Percentiles rank a stretch among this genome's conserved stretches.
These are phyloP conservation scores for Falcunculus frontatus DNA, from an alignment of 2,113 vertebrate species.

Conservation along the genomic window DNA sequence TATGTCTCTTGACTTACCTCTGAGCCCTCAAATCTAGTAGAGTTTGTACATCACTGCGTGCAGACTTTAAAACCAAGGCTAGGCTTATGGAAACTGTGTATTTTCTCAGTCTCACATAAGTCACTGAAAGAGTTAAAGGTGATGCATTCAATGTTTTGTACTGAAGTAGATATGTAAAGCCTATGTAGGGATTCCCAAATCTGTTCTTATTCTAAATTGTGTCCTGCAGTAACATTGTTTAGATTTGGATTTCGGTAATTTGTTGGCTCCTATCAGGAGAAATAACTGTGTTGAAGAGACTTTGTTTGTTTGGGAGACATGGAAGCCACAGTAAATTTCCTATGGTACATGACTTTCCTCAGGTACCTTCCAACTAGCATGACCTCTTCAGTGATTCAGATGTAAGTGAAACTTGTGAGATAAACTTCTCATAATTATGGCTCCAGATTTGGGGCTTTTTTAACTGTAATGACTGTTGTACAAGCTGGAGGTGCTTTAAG, in stretches of 20 bases:
- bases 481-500: not conserved
- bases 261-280: not conserved
- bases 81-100: not conserved
- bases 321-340: not conserved
- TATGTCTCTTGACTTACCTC: not conserved
- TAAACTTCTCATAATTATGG: not conserved
- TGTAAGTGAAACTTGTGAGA: not conserved
- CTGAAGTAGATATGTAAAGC: not conserved
- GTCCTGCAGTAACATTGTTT: not conserved
- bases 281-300: not conserved
- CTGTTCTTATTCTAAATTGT: not conserved
- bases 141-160: not conserved
- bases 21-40: not conserved
- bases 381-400: not conserved
- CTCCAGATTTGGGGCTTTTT: not conserved
- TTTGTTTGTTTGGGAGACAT: not conserved
- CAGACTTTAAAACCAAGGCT: not conserved
- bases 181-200: not conserved
- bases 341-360: not conserved
- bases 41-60: not conserved
- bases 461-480: not conserved
- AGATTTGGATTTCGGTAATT: not conserved
- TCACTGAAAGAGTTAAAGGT: not conserved
- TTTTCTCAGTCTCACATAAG: not conserved
- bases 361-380: not conserved